Base-by-base conservation (phyloP, 2,888 invertebrate species). In the Mimachlamys varia region DNA sequence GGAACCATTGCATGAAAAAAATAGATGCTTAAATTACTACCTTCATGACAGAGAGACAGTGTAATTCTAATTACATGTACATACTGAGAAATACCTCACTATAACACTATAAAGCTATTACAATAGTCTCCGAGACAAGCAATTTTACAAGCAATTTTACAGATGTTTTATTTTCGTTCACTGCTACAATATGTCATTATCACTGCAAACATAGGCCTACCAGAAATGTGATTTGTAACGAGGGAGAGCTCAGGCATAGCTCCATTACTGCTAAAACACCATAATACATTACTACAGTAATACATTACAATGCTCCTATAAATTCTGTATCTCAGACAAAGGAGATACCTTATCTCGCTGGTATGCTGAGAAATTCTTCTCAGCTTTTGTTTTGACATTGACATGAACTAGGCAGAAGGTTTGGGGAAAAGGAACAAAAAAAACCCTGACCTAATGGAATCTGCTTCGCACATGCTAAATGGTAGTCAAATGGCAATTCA, bases 321-420 rank as follows among this genome's bases (percentile, higher is more conserved):
- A 44, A 44, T 53, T 53, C 3, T 53, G 5, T 53, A 53, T 10
- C 76, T 12, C 76, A 27, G 76, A 27, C 33, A 0, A 27, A 27
- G 27, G 76, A 33, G 76, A 76, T 76, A 33, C 33, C 12, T 13
- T 76, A 76, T 76, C 76, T 27, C 15, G 22, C 27, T 76, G 76
- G 76, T 76, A 76, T 76, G 76, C 33, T 7, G 17, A 76, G 76
- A 27, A 76, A 76, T 76, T 33, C 27, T 22, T 76, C 76, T 7
- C 33, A 15, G 33, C 33, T 76, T 76, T 76, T 76, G 76, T 76
- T 76, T 76, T 76, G 76, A 76, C 76, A 76, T 76, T 76, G 76
- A 76, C 76, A 76, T 12, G 33, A 76, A 33, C 76, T 27, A 76
- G 76, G 27, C 76, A 76, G 76, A 27, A 76, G 76, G 76, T 76